Base-by-base conservation (phyloP, 2,888 invertebrate species). In the Anthophora plumipes region DNA sequence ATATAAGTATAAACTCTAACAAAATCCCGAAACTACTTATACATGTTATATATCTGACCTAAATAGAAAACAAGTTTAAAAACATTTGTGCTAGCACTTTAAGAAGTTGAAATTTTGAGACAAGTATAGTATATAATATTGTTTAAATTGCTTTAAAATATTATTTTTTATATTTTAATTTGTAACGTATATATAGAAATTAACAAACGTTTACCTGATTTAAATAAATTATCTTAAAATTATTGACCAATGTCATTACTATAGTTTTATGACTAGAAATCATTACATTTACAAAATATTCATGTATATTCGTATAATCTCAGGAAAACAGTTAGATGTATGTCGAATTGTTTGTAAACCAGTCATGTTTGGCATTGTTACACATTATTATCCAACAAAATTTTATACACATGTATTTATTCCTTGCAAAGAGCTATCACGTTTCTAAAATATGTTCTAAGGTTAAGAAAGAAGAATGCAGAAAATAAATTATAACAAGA, bases 141-240 rank as follows among this genome's bases (percentile, higher is more conserved):
- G 17, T 61, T 55, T 0, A 5, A 54, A 48, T 17, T 12, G 8
- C 8, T 17, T 17, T 54, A 8, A 4, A 55, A 41, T 9, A 60
- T 43, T 22, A 57, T 31, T 46, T 31, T 8, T 12, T 17, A 17
- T 5, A 59, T 8, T 48, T 54, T 20, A 37, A 17, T 48, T 79
- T 52, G 20, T 50, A 43, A 69, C n/a, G n/a, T 48, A 11, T 69
- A 46, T 17, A 64, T 41, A 64, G 4, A 43, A 61, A 61, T 61
- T 48, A 55, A 20, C n/a, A 11, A 67, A 55, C 11, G 25, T 81
- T 81, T 81, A 81, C 70, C 81, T 75, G 57, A n/a, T 57, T 46
- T 50, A 57, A 17, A 22, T 39, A 50, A 54, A 14, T 61, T 75
- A 67, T 52, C 43, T 81, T 70, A 63, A 67, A 54, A 63, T 81